Evolutionary conservation across 2,888 invertebrate genomes (phyloP), one percentile per base, ranked within the genome.

Genomic region (Athripsodes cinereus): DNA sequence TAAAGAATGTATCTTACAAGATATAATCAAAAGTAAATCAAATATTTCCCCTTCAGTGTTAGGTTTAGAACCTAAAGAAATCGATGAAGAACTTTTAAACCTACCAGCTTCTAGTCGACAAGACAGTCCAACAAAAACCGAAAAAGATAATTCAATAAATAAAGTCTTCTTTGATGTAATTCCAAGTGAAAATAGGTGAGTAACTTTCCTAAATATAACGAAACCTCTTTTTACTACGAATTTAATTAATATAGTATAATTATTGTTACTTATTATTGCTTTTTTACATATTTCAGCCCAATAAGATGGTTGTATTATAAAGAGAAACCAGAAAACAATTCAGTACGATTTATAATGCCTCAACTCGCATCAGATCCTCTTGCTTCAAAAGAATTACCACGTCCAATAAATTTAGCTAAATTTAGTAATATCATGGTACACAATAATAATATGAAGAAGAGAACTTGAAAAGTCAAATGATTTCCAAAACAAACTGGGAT

Each of bases 171-270:
- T 79, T 60, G 73, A 79, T 68, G 70, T 79, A 34, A 77, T 77
- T 62, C 79, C 79, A 1, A 79, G 79, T 68, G 79, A 79, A 66
- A 75, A 75, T 61, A 77, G 71, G 79, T 78, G 67, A 71, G 69
- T 60, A 53, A 21, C 49, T 13, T 16, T 46, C n/a, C n/a, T n/a
- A n/a, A n/a, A n/a, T n/a, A n/a, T n/a, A n/a, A n/a, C n/a, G n/a
- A n/a, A n/a, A n/a, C n/a, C n/a, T n/a, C n/a, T n/a, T n/a, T n/a
- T n/a, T n/a, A n/a, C n/a, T n/a, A n/a, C n/a, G n/a, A n/a, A n/a
- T n/a, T n/a, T n/a, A n/a, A n/a, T n/a, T n/a, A n/a, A n/a, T n/a
- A n/a, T n/a, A 26, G 22, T n/a, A 40, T n/a, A 40, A 40, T 31
- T 40, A 40, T 40, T 3, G 3, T 6, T 20, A 47, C 5, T 19